Conservation (phyloP, 1,140 invertebrate species). For the Oedothorax gibbosus region DNA sequence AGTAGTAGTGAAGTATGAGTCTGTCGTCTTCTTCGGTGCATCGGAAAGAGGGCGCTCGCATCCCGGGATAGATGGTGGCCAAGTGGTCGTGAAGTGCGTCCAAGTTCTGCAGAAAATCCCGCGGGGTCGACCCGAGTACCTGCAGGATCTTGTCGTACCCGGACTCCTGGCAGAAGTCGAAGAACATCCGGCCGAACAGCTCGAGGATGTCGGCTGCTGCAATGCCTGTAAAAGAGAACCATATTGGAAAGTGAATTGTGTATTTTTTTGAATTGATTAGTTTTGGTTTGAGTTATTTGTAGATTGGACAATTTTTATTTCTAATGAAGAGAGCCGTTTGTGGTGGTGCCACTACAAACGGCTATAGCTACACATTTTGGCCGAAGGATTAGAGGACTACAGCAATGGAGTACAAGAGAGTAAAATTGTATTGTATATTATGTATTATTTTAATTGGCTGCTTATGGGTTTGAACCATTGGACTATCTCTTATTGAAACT, state of each 20-base stretch:
- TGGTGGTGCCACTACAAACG: too few species aligned
- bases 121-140: slow-evolving; percentile 89
- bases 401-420: too few species aligned
- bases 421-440: too few species aligned
- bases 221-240: slow-evolving; percentile 76
- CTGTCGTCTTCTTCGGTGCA: slow-evolving; percentile 91
- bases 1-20: slow-evolving; percentile 91
- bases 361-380: too few species aligned
- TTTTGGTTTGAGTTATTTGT: too few species aligned
- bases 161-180: slow-evolving; percentile 94
- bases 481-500: too few species aligned
- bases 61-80: slow-evolving; percentile 91
- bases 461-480: too few species aligned
- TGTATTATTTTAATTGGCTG: too few species aligned
- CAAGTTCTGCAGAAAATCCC: slow-evolving; percentile 93
- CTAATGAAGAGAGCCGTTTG: too few species aligned
- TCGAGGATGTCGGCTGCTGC: slow-evolving; percentile 91
- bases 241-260: background rate
- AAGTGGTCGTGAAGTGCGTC: slow-evolving; percentile 94
- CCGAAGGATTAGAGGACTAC: too few species aligned
- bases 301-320: too few species aligned
- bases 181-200: slow-evolving; percentile 93
- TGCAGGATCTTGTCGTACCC: slow-evolving; percentile 93
- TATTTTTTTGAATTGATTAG: too few species aligned
- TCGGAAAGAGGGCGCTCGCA: slow-evolving; percentile 91